Conservation (phyloP, 2,113 vertebrate genomes). For the Anser cygnoides region DNA sequence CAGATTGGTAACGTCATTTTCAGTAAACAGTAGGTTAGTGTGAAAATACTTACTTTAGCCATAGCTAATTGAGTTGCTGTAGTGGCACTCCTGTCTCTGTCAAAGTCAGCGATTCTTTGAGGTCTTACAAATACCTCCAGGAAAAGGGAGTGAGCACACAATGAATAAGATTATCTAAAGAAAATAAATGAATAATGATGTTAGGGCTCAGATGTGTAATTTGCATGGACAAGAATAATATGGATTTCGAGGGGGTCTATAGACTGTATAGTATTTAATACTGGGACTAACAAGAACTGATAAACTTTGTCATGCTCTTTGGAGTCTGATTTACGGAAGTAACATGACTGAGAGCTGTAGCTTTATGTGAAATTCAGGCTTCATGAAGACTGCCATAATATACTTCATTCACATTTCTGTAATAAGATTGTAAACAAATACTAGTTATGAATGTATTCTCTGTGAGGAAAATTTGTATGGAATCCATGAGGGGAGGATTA, state of each 20-base stretch:
- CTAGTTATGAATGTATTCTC: not conserved
- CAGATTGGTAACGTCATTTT: not conserved
- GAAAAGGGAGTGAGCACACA: not conserved
- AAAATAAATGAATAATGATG: not conserved
- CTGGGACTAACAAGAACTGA: not conserved
- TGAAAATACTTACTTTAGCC: not conserved
- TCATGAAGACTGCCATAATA: not conserved
- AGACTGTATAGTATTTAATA: not conserved
- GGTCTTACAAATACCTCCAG: not conserved
- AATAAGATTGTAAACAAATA: constrained; percentile 16
- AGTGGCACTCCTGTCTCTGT: not conserved
- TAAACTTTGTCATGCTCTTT: not conserved
- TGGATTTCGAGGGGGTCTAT: not conserved
- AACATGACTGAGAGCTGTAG: not conserved
- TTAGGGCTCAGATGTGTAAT: not conserved
- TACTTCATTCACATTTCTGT: not conserved
- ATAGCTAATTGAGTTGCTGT: not conserved
- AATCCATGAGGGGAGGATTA: not conserved
- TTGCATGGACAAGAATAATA: not conserved
- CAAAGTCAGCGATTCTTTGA: not conserved
- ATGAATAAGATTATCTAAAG: not conserved
- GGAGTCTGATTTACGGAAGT: not conserved
- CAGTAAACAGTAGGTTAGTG: not conserved
- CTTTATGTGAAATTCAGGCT: not conserved
- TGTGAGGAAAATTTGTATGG: not conserved